Evolutionary conservation across 64 coral and sea anemone genomes (phyloP), one percentile per base, ranked within the genome.

Genomic region (Montipora capricornis): DNA sequence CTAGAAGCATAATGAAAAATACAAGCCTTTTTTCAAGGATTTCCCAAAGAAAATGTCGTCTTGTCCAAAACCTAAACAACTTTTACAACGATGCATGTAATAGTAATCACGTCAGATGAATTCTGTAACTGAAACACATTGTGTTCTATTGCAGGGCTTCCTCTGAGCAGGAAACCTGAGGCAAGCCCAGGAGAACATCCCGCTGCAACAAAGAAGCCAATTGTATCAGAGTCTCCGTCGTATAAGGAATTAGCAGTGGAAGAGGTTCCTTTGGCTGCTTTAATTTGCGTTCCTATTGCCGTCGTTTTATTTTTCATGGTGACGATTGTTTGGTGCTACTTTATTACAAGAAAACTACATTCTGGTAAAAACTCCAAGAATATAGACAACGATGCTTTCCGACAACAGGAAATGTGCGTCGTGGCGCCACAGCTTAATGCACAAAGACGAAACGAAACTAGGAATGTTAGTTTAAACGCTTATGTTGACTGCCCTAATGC

Each of bases 281-380:
- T 93, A 8, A 88, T 93, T 70, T 84, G 74, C 7, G 76, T 93
- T 5, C 91, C 91, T 12, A 20, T 87, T 7, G 92, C 92, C 14
- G 61, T 93, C 14, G 51, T 64, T 17, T 48, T 60, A 48, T 47
- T 93, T 55, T 68, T 93, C 19, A 93, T 88, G 6, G 84, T 50
- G 2, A 51, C 84, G 14, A 93, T 93, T 62, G 78, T 93, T 19
- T 93, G 92, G 92, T 93, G 92, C 20, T 93, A 93, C 58, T 76
- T 93, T 12, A 64, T 87, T 59, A 88, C 77, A 22, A 78, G 64
- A 5, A 79, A 53, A 62, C 92, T 80, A 20, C 83, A 86, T 16
- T 47, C 50, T 78, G 26, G 15, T 14, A 55, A 68, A 81, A 37
- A 68, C 2, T 52, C 46, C 14, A 53, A 9, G 51, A 6, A 3